Percentiles rank a stretch among this genome's conserved stretches.
These are phyloP conservation scores for Anser cygnoides DNA, from an alignment of 2,113 vertebrate genomes.

Conservation along the genomic window DNA sequence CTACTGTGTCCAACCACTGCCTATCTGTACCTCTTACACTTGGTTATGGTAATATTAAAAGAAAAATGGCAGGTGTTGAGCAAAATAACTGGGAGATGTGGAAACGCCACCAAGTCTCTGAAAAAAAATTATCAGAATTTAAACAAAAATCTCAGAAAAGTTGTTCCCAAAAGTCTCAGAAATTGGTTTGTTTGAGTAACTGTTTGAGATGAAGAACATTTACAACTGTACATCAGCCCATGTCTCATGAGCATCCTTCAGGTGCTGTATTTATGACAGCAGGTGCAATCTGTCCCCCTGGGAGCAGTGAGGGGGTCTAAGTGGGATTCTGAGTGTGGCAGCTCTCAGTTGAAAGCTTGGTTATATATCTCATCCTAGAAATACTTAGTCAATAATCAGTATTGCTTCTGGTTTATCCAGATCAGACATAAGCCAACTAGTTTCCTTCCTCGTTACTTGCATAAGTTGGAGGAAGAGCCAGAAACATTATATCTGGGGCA, in stretches of 20 bases:
- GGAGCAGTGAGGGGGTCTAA: not conserved
- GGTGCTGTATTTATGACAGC: not conserved
- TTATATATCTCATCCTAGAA: not conserved
- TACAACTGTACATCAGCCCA: not conserved
- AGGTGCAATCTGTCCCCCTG: not conserved
- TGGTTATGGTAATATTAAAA: not conserved
- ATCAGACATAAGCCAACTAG: not conserved
- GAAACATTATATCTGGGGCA: not conserved
- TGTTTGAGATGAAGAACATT: not conserved
- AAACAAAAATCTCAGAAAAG: not conserved
- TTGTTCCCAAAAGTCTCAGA: not conserved
- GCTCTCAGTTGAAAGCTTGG: not conserved
- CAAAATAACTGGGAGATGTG: not conserved
- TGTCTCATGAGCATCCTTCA: not conserved
- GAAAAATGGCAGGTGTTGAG: not conserved
- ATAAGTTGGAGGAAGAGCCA: not conserved
- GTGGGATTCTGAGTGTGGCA: not conserved
- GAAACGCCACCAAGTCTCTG: not conserved
- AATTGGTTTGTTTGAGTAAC: not conserved
- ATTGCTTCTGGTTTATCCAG: slow-evolving; percentile 9
- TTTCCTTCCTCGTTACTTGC: slow-evolving; percentile 8
- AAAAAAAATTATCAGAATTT: not conserved
- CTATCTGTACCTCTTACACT: not conserved
- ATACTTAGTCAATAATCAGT: slow-evolving; percentile 3
- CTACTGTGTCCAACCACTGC: not conserved